Percentiles rank a stretch among this genome's conserved stretches.
Conservation (phyloP, 2,888 invertebrate species). For the Nymphalis polychloros region DNA sequence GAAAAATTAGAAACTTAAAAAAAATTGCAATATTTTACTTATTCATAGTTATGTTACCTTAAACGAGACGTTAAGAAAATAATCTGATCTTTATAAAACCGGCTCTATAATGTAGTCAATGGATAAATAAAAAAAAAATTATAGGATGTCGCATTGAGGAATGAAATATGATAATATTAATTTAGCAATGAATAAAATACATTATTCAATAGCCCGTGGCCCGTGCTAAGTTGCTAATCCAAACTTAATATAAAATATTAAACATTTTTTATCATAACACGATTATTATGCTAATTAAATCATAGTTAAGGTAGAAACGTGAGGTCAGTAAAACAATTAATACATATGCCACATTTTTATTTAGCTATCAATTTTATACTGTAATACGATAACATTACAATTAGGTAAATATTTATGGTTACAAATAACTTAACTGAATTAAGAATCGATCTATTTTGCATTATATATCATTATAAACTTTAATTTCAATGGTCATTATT, state of each 20-base stretch:
- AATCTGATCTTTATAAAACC: slow-evolving; percentile 81
- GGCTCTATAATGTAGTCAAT: slow-evolving; percentile 71
- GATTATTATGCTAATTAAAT: slow-evolving; percentile 14
- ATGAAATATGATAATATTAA: slow-evolving; percentile 5
- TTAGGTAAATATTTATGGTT: background rate
- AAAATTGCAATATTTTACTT: slow-evolving; percentile 29
- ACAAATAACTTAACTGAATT: background rate
- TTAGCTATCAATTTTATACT: background rate
- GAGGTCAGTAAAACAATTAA: slow-evolving; percentile 7
- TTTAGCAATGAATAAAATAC: slow-evolving; percentile 18
- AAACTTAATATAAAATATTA: slow-evolving; percentile 8
- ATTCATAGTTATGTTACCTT: slow-evolving; percentile 41
- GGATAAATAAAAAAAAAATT: slow-evolving; percentile 2
- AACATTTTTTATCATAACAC: slow-evolving; percentile 5
- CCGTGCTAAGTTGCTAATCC: slow-evolving; percentile 30
- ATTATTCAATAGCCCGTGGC: slow-evolving; percentile 27
- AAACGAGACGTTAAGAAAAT: slow-evolving; percentile 74
- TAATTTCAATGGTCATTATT: background rate
- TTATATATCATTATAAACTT: background rate
- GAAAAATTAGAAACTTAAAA: too few relatives aligned
- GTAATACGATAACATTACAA: background rate
- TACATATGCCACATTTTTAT: background rate
- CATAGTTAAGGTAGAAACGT: background rate
- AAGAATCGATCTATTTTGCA: background rate
- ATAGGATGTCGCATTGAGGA: background rate